Conservation (phyloP, 2,113 vertebrate species). For the Ploceus nigricollis region DNA sequence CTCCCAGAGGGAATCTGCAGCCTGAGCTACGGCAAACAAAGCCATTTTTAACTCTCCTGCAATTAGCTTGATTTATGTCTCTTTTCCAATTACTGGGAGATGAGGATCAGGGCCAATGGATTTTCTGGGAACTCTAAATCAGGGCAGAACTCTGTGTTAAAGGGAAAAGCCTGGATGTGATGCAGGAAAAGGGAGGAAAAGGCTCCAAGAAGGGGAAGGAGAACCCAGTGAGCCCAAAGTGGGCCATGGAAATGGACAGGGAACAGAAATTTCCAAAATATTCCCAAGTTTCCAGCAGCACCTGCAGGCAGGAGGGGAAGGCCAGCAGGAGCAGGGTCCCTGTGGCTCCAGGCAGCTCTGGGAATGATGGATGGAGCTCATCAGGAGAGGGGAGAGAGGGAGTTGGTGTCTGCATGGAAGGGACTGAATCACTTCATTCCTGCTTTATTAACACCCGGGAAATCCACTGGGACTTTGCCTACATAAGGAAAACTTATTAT, state of each 20-base stretch:
- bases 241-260: neutral
- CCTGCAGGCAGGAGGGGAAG: neutral
- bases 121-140: neutral
- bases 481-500: neutral
- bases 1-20: neutral
- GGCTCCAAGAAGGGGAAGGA: too few species aligned
- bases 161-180: neutral
- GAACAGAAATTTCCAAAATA: fast-evolving
- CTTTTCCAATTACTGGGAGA: neutral
- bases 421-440: neutral
- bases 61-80: neutral
- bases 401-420: neutral
- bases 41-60: neutral
- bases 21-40: neutral
- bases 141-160: neutral
- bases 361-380: neutral
- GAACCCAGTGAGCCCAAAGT: fast-evolving
- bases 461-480: neutral
- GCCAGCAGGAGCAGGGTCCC: neutral
- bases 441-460: neutral
- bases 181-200: neutral
- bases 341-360: neutral
- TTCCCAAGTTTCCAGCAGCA: neutral
- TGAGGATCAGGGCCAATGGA: neutral
- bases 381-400: neutral